A percentile compares a stretch with the other conserved stretches of the same genome.
Conservation (phyloP, 2,113 vertebrate genomes). For the Mionectes macconnelli region DNA sequence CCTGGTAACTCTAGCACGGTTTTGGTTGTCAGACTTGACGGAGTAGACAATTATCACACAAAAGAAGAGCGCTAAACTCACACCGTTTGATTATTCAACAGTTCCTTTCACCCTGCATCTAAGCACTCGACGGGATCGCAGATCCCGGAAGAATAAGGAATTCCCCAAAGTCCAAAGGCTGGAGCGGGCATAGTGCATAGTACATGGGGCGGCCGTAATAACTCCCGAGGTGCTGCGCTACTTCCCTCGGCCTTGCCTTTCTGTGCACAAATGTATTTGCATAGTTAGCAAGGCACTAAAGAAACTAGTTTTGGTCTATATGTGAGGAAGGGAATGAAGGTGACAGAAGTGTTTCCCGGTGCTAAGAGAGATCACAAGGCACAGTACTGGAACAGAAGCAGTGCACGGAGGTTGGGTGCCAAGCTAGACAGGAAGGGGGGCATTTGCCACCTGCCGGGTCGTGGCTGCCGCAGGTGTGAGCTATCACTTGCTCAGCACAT, state of each 20-base stretch:
- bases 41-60: background rate
- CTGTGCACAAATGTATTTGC: background rate
- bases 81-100: background rate
- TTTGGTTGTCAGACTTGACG: background rate
- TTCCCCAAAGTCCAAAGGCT: background rate
- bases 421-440: background rate
- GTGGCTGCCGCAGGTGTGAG: background rate
- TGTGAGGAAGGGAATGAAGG: background rate
- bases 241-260: background rate
- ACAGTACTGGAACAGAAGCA: fast-evolving
- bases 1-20: background rate
- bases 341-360: background rate
- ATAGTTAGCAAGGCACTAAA: background rate
- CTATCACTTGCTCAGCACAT: background rate
- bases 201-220: fast-evolving
- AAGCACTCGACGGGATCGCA: background rate
- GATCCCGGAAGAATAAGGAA: background rate
- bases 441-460: background rate
- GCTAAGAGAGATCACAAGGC: background rate
- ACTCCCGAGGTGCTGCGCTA: background rate
- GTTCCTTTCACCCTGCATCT: background rate
- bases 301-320: background rate
- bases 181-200: background rate
- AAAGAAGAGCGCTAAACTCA: background rate
- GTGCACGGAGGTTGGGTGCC: fast-evolving